Percentiles rank a stretch among this genome's conserved stretches.
These are phyloP conservation scores for Sporophila hypoxantha DNA, from an alignment of 2,113 vertebrate genomes.

Conservation along the genomic window DNA sequence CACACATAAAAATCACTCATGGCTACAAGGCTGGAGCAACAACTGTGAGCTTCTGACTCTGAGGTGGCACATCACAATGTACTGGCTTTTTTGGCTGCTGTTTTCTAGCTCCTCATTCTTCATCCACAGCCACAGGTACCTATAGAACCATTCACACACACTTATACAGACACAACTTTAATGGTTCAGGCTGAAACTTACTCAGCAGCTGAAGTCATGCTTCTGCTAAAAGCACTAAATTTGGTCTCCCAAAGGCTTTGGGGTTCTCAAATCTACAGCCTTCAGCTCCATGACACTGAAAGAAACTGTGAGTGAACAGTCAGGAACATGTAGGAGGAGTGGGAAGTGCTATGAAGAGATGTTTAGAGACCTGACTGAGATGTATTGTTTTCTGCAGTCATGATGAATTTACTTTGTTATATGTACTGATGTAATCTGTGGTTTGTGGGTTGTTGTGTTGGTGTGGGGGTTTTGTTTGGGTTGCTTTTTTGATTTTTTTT, in stretches of 20 bases:
- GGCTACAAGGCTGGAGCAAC: background rate
- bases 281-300: background rate
- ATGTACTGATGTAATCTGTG: background rate
- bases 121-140: background rate
- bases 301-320: background rate
- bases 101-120: background rate
- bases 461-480: background rate
- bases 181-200: background rate
- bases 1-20: background rate
- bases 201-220: background rate
- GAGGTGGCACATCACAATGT: background rate
- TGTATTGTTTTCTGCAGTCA: background rate
- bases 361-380: background rate
- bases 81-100: background rate
- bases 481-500: background rate
- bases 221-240: background rate
- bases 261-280: background rate
- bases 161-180: background rate
- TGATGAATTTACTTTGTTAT: background rate
- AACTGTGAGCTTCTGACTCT: background rate
- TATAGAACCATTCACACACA: rapidly evolving
- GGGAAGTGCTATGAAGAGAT: background rate
- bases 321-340: background rate
- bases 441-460: background rate
- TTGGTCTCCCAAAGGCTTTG: background rate